A percentile compares a stretch with the other conserved stretches of the same genome.
These are phyloP conservation scores for Brachyalestes nurse DNA, from an alignment of 2,797 vertebrate species.

Conservation along the genomic window DNA sequence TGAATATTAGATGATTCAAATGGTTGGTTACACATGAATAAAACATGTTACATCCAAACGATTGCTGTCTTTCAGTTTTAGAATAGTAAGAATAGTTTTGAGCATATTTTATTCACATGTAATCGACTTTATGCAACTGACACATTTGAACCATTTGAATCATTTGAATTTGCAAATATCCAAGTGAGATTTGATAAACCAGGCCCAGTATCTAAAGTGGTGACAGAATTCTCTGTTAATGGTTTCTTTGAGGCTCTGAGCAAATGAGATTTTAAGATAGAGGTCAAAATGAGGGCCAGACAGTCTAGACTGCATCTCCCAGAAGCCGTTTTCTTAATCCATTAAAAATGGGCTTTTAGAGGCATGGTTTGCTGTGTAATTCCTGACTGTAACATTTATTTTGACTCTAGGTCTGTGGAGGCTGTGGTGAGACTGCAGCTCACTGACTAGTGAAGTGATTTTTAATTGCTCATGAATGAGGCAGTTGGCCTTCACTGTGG, in stretches of 20 bases:
- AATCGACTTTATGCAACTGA: no score
- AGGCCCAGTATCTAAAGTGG: neutral
- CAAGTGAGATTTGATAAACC: neutral
- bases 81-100: neutral
- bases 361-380: constrained; percentile 53
- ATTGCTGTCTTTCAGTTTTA: neutral
- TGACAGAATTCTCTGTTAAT: neutral
- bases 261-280: constrained; percentile 31
- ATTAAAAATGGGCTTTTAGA: constrained; percentile 45
- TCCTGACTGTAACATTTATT: constrained; percentile 57
- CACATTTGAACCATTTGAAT: no score
- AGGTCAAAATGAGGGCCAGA: constrained; percentile 27
- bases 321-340: constrained; percentile 29
- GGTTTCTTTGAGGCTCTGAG: neutral
- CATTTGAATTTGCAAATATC: neutral
- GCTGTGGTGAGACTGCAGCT: constrained; percentile 73
- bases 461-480: constrained; percentile 74
- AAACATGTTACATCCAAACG: neutral
- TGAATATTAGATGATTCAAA: neutral
- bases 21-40: neutral
- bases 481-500: constrained; percentile 51
- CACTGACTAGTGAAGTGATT: constrained; percentile 67
- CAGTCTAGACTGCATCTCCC: constrained; percentile 42
- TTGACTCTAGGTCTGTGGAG: constrained; percentile 67
- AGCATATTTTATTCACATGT: neutral